Evolutionary conservation across 2,888 invertebrate species (phyloP), one percentile per base, ranked within the genome.

Genomic region (Argyra leucocephala): DNA sequence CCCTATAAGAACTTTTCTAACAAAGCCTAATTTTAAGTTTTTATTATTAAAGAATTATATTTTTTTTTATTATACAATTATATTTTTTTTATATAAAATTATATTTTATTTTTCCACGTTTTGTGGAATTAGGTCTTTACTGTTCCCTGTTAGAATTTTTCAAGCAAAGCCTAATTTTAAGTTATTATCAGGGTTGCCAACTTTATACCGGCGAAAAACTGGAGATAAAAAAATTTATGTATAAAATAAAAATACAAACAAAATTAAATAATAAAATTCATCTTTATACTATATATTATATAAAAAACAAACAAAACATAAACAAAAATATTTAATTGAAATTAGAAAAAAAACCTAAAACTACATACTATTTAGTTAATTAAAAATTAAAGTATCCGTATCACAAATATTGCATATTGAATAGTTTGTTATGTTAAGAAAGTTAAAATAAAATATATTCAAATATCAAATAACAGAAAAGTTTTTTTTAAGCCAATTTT

Each of bases 241-340:
- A 59, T 22, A 59, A 59, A 57, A 57, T 57, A 57, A 57, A 57
- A 59, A 59, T 59, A 59, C 58, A 59, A 59, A 59, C 58, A 59
- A 59, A 59, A 59, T 59, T 59, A 59, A 59, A 59, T 59, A 22
- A 59, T 59, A 22, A 59, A 59, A 59, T 59, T 59, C 23, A 59
- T 59, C 58, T 59, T 59, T 59, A 59, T 57, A 57, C 57, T 57
- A 57, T 57, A 57, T 59, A 59, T 59, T 59, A 59, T 22, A 59
- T 59, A 59, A 59, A 59, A 59, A 59, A 59, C 58, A 59, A 59
- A 59, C 59, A 59, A 59, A 59, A 59, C 57, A 57, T 57, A 59
- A 59, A 59, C 58, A 59, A 59, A 59, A 59, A 59, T 59, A 59
- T 12, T 59, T 59, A 59, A 59, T 59, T 23, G 22, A 59, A 59